Percentiles rank a stretch among this genome's conserved stretches.
phyloP scores from a whole-genome alignment of 2,797 vertebrate species.

The Anas bahamensis region DNA sequence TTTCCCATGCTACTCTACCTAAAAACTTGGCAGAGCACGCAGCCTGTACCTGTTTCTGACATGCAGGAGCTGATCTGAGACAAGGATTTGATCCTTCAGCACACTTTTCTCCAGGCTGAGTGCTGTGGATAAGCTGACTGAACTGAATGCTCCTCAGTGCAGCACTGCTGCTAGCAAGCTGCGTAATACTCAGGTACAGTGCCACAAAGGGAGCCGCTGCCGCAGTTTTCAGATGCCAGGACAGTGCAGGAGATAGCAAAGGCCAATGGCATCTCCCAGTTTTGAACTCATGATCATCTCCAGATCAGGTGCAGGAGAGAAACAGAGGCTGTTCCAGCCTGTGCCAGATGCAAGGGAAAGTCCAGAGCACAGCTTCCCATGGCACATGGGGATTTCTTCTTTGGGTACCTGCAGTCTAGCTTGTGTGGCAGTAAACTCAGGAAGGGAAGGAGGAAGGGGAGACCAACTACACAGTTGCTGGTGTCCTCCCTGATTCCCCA shows the following conservation, averaged over 20 bases:
- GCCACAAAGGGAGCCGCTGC: background rate
- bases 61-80: background rate
- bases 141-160: background rate
- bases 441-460: background rate
- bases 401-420: background rate
- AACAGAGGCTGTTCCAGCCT: background rate
- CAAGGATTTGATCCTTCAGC: background rate
- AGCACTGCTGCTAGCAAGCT: background rate
- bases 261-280: background rate
- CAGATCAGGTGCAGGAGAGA: background rate
- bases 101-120: background rate
- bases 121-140: background rate
- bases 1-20: background rate
- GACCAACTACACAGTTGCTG: background rate
- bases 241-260: background rate
- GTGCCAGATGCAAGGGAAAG: rapidly evolving
- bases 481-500: background rate
- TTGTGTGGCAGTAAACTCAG: background rate
- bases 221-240: background rate
- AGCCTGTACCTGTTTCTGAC: background rate
- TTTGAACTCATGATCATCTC: background rate
- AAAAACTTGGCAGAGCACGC: background rate
- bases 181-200: background rate
- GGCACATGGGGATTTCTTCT: background rate
- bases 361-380: background rate